phyloP scores from a whole-genome alignment of 2,888 invertebrate genomes.

The Lasioglossum leucozonium region DNA sequence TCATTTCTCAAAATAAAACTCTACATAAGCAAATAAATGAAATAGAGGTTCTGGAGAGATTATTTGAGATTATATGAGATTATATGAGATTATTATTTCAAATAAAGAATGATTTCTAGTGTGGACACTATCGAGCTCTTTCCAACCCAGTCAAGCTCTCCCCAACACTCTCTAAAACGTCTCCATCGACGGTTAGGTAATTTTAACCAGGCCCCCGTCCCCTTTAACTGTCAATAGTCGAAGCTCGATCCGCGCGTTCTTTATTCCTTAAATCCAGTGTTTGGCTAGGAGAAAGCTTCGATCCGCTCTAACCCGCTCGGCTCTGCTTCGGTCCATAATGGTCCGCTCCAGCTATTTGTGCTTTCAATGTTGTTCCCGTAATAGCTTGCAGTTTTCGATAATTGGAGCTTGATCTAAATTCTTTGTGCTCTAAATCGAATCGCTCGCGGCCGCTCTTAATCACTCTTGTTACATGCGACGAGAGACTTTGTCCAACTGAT shows the following conservation, averaged over 20 bases:
- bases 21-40: neutral
- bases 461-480: neutral
- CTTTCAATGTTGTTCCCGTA: neutral
- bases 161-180: neutral
- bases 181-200: neutral
- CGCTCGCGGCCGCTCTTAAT: neutral
- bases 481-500: neutral
- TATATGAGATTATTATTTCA: too few relatives aligned
- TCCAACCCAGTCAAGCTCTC: neutral
- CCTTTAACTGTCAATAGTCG: neutral
- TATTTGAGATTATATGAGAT: too few relatives aligned
- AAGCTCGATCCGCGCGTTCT: neutral
- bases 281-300: constrained; percentile 7
- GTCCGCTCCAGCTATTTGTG: constrained; percentile 32
- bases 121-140: neutral
- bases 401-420: neutral
- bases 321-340: constrained; percentile 36
- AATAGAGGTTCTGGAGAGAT: neutral
- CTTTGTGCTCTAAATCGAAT: constrained; percentile 1
- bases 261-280: constrained; percentile 7
- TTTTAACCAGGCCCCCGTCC: neutral
- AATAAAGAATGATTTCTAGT: too few relatives aligned
- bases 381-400: neutral
- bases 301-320: neutral
- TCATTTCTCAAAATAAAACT: neutral